Base-by-base conservation (phyloP, 2,797 vertebrate genomes). In the Cyclopterus lumpus region DNA sequence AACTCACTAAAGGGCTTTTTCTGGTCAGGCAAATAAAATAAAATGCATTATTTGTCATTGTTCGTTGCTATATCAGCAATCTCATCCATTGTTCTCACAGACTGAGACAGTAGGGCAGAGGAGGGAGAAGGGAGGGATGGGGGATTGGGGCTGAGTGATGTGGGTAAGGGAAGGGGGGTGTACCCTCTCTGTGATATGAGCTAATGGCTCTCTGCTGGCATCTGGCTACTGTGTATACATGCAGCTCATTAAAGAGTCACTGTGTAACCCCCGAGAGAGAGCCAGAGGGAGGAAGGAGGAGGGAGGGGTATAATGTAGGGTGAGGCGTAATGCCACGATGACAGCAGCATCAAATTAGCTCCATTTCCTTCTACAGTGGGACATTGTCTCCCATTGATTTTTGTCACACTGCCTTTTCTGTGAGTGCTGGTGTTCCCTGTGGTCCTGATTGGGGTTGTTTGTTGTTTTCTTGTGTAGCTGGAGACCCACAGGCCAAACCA, bases 181-280 rank as follows among this genome's bases (percentile, higher is more conserved):
- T 30, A 5, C 8, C 22, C 22, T 72, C 64, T 84, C 46, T 77
- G 91, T 90, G 73, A 88, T 85, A 84, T 88, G 90, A 93, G 90
- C 90, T 92, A 92, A 94, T 91, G 89, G 85, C 75, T 76, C 79
- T 91, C 78, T 66, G 2, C 75, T 87, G 89, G 89, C 91, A 91
- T 93, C 89, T 89, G 88, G 78, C 78, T 65, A 66, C 73, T 83
- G 81, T 72, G 83, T 58, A 46, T 81, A 66, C 75, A 79, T 59
- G 63, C 61, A 75, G 80, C 82, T 91, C 81, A 89, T 87, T 78
- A 86, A 72, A 60, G 30, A 81, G 48, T 86, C 81, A 78, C 59
- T 49, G 61, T 62, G 69, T 71, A 73, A 63, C 34, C 60, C 72
- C 24, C 55, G 0, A 58, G 62, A 63, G 72, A 66, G 20, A n/a